phyloP scores from a whole-genome alignment of 2,888 invertebrate species.

The Lepidonotus clava region DNA sequence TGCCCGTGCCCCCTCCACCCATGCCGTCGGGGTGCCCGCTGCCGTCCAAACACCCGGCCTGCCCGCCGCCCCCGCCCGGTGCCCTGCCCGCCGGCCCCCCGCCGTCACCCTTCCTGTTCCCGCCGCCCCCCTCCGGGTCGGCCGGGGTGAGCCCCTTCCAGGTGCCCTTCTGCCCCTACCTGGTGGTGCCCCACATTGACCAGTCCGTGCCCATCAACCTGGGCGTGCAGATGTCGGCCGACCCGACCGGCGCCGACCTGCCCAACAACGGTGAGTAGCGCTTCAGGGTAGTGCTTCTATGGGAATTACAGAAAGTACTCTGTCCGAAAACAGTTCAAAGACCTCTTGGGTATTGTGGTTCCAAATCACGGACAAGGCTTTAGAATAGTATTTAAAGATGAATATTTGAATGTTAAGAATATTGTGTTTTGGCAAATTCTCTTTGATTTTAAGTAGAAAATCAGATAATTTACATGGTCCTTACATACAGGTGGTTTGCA shows the following conservation, averaged over 20 bases:
- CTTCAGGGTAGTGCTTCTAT: no score
- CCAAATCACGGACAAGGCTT: no score
- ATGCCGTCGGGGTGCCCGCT: neutral
- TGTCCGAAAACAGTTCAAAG: no score
- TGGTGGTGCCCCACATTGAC: conserved; percentile 50
- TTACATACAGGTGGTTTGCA: no score
- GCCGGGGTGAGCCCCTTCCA: neutral
- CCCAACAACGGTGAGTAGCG: conserved; percentile 67
- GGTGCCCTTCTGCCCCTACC: conserved; percentile 53
- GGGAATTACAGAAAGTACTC: no score
- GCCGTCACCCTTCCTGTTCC: conserved; percentile 29
- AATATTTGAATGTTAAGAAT: no score
- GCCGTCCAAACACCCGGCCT: neutral
- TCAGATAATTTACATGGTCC: no score
- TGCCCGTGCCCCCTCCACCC: no score
- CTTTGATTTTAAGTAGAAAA: no score
- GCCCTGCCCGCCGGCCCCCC: neutral
- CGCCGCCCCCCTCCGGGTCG: neutral
- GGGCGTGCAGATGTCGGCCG: conserved; percentile 71
- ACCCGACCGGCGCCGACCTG: conserved; percentile 73
- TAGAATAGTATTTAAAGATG: no score
- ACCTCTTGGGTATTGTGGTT: no score
- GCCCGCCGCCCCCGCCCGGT: neutral
- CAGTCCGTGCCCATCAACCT: conserved; percentile 68
- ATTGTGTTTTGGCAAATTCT: no score